Conservation (phyloP, 2,888 invertebrate species). For the Selenia dentaria region DNA sequence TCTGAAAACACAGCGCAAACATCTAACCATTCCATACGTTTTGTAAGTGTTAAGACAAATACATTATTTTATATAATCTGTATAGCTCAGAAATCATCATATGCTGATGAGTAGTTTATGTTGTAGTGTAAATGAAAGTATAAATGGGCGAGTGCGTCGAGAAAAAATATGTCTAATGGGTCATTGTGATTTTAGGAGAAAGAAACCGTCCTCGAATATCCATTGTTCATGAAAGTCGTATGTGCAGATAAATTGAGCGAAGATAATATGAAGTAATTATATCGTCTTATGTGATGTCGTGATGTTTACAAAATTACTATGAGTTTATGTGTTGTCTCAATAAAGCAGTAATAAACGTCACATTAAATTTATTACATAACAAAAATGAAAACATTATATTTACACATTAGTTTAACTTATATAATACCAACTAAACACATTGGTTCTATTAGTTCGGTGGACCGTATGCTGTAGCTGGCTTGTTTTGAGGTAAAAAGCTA, state of each 20-base stretch:
- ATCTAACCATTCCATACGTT: slow-evolving; percentile 56
- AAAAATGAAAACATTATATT: slow-evolving; percentile 44
- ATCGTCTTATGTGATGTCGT: neutral
- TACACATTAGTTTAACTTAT: slow-evolving; percentile 37
- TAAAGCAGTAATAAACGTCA: slow-evolving; percentile 33
- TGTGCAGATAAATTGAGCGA: slow-evolving; percentile 50
- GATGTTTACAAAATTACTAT: slow-evolving; percentile 6
- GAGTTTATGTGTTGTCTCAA: slow-evolving; percentile 12
- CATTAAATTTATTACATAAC: slow-evolving; percentile 45
- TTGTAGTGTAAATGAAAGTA: no score
- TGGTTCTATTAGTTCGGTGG: slow-evolving; percentile 54
- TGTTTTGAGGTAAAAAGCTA: slow-evolving; percentile 64
- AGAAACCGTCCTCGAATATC: slow-evolving; percentile 35
- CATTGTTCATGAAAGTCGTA: slow-evolving; percentile 60
- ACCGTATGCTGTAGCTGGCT: slow-evolving; percentile 64
- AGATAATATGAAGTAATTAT: slow-evolving; percentile 16
- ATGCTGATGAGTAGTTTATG: slow-evolving; percentile 24
- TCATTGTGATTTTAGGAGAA: slow-evolving; percentile 43
- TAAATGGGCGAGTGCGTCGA: no score
- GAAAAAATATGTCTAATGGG: neutral
- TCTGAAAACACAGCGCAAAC: slow-evolving; percentile 45
- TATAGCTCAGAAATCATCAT: slow-evolving; percentile 9
- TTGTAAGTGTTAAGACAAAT: slow-evolving; percentile 49
- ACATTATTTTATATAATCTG: neutral
- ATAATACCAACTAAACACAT: slow-evolving; percentile 20